Percentiles rank a stretch among this genome's conserved stretches.
Conservation (phyloP, 2,888 invertebrate genomes). For the Polia nebulosa region DNA sequence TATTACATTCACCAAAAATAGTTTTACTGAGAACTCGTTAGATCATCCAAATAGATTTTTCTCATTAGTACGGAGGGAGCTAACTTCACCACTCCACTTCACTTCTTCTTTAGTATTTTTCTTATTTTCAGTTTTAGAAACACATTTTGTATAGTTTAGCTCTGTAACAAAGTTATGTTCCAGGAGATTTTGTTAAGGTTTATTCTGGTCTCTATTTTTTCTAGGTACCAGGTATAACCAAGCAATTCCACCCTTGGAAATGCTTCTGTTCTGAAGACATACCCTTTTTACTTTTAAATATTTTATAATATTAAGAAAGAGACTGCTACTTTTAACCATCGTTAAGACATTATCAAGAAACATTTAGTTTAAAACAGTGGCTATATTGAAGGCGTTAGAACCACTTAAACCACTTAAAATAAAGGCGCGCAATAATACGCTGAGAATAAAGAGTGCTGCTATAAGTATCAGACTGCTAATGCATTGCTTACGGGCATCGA, state of each 20-base stretch:
- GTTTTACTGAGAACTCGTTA: slow-evolving; percentile 5
- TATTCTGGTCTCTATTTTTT: too few relatives aligned
- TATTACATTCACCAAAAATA: slow-evolving; percentile 11
- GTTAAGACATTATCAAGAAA: slow-evolving; percentile 10
- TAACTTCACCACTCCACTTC: too few relatives aligned
- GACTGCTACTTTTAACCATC: background rate
- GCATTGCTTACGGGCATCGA: slow-evolving; percentile 21
- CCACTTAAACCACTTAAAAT: slow-evolving; percentile 47
- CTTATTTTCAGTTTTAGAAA: background rate
- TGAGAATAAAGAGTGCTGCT: slow-evolving; percentile 31
- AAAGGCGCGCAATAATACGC: slow-evolving; percentile 17
- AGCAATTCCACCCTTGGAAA: too few relatives aligned
- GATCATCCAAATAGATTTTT: slow-evolving; percentile 23
- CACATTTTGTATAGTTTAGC: background rate
- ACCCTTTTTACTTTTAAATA: background rate
- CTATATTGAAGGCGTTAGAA: slow-evolving; percentile 17
- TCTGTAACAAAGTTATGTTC: background rate
- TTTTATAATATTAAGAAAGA: background rate
- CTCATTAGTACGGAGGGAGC: background rate
- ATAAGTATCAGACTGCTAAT: slow-evolving; percentile 37
- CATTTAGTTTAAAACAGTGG: slow-evolving; percentile 13
- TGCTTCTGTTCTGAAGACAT: background rate
- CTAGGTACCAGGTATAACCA: too few relatives aligned
- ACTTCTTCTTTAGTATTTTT: slow-evolving; percentile 1
- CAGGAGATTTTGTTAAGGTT: background rate